phyloP scores from a whole-genome alignment of 2,797 vertebrate species.

The Otolemur crassicaudatus region DNA sequence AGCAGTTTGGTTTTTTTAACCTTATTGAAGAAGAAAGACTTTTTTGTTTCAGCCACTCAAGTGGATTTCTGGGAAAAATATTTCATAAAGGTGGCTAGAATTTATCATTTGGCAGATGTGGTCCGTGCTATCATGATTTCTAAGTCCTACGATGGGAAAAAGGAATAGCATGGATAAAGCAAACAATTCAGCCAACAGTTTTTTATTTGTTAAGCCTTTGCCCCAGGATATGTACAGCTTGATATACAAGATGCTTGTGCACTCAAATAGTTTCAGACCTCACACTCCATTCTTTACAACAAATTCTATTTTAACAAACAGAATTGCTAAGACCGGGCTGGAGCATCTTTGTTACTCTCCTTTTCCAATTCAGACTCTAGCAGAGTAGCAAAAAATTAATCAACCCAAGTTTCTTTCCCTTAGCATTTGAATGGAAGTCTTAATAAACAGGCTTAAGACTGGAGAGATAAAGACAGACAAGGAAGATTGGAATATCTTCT shows the following conservation, averaged over 20 bases:
- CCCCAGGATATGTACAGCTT: neutral
- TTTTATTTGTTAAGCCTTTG: neutral
- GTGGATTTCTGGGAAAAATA: neutral
- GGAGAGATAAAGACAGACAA: conserved; percentile 34
- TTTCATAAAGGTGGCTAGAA: neutral
- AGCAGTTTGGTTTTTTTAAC: conserved; percentile 55
- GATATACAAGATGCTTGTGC: neutral
- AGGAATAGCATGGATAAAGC: neutral
- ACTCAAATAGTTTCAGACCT: neutral
- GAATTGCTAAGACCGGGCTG: neutral
- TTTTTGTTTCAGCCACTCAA: conserved; percentile 35
- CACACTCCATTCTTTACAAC: neutral
- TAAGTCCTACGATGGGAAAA: neutral
- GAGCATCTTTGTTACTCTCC: neutral
- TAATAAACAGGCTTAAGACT: neutral
- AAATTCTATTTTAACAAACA: conserved; percentile 2
- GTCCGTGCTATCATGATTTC: neutral
- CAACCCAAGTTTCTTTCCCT: neutral
- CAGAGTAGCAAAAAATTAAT: neutral
- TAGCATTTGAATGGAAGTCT: neutral
- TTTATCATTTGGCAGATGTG: neutral
- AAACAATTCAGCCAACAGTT: neutral
- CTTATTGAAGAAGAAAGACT: neutral
- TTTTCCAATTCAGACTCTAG: conserved; percentile 33
- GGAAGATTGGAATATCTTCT: neutral